phyloP scores from a whole-genome alignment of 2,888 invertebrate genomes.

The Eucriotettix oculatus region DNA sequence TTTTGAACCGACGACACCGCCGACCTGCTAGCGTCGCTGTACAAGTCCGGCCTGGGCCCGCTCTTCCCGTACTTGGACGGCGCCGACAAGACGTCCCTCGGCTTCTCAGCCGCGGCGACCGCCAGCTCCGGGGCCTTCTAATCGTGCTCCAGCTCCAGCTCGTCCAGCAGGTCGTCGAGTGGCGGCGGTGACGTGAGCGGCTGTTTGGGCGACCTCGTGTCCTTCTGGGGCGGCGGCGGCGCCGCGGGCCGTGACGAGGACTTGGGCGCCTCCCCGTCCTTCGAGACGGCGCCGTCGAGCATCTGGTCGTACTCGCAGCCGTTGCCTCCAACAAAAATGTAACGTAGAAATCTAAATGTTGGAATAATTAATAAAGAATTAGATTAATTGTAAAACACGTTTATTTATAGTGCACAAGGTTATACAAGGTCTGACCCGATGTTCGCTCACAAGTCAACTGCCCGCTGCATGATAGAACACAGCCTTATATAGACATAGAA shows the following conservation, averaged over 20 bases:
- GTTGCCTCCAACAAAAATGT: too few relatives aligned
- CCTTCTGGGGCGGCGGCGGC: constrained; percentile 52
- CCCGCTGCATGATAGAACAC: too few relatives aligned
- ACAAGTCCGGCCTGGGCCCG: constrained; percentile 48
- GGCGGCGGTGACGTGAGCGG: constrained; percentile 18
- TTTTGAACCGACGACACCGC: constrained; percentile 29
- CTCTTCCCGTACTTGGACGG: constrained; percentile 32
- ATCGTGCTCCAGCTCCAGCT: constrained; percentile 46
- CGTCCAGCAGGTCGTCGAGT: constrained; percentile 18
- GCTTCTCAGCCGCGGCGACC: constrained; percentile 25
- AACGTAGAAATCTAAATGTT: too few relatives aligned
- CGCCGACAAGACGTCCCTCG: constrained; percentile 28
- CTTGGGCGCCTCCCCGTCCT: constrained; percentile 71
- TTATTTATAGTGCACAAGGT: too few relatives aligned
- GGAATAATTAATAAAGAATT: too few relatives aligned
- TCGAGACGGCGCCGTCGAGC: constrained; percentile 51
- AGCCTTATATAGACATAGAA: too few relatives aligned
- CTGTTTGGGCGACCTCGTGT: constrained; percentile 53
- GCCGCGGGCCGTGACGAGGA: constrained; percentile 72
- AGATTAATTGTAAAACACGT: too few relatives aligned
- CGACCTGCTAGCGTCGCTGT: constrained; percentile 50
- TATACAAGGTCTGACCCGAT: too few relatives aligned
- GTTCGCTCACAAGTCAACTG: too few relatives aligned
- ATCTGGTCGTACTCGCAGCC: constrained; percentile 36
- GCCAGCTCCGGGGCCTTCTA: constrained; percentile 46